Conservation (phyloP, 2,888 invertebrate genomes). For the Proisotoma minuta region DNA sequence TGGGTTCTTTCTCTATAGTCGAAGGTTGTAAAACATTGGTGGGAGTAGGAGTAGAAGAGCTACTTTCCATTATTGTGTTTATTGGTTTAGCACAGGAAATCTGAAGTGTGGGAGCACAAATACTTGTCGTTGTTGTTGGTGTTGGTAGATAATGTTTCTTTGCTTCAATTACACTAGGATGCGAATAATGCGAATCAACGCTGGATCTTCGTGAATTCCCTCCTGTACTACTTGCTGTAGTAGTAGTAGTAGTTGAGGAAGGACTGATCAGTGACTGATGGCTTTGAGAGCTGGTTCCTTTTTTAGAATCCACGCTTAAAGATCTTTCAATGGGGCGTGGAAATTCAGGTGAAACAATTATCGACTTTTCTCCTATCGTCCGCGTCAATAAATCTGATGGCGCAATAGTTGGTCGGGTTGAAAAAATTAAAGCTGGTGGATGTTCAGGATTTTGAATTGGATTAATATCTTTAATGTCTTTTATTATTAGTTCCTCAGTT, state of each 20-base stretch:
- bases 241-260: slow-evolving; percentile 13
- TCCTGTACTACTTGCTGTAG: slow-evolving; percentile 6
- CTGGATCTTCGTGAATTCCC: slow-evolving; percentile 34
- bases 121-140: background rate
- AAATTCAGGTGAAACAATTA: too few relatives aligned
- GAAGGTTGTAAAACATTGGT: too few relatives aligned
- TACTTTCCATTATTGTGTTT: background rate
- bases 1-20: background rate
- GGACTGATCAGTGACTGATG: too few relatives aligned
- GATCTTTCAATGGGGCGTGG: slow-evolving; percentile 46
- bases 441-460: too few relatives aligned
- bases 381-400: too few relatives aligned
- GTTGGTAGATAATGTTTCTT: background rate
- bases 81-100: background rate
- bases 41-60: background rate
- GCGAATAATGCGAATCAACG: slow-evolving; percentile 32
- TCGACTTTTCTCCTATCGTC: too few relatives aligned
- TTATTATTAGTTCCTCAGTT: too few relatives aligned
- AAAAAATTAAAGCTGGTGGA: too few relatives aligned
- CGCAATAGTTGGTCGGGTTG: too few relatives aligned
- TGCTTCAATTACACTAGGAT: background rate
- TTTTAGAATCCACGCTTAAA: slow-evolving; percentile 44
- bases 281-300: slow-evolving; percentile 7
- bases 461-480: too few relatives aligned
- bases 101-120: background rate